Base-by-base conservation (phyloP, 2,113 vertebrate species). In the Scomber scombrus region DNA sequence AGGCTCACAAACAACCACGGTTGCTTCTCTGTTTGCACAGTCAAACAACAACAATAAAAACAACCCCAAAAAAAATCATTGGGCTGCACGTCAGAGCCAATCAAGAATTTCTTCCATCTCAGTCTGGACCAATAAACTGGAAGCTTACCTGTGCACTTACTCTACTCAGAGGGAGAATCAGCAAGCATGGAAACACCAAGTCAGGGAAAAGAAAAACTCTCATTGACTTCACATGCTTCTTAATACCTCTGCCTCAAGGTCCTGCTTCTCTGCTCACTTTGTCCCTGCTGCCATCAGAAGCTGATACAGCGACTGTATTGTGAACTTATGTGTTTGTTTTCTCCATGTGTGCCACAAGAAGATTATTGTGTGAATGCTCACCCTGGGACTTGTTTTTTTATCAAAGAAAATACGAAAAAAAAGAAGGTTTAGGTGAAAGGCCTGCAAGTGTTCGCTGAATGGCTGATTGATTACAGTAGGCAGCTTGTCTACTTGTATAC, bases 61-160 rank as follows among this genome's bases (percentile, higher is more conserved):
- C n/a, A n/a, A n/a, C n/a, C n/a, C n/a, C n/a, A 75, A 82, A 68
- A 56, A 51, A 86, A 85, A 91, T 79, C 75, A 40, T 70, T 85
- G 85, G 78, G 40, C 75, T 78, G 40, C 81, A 71, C 11, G 87
- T 92, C 93, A 85, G 81, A 82, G 77, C 78, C 62, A 63, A 90
- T 93, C 71, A 74, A 82, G 83, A 82, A 69, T 68, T 84, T 89
- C 84, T 64, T 91, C 91, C 81, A 88, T 94, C 93, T 92, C 74
- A 71, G 91, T 92, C 92, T 56, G 66, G 82, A 75, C 78, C 91
- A 87, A 91, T 94, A 85, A 85, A 56, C 71, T 69, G 70, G 63
- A 60, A 81, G 87, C 91, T 93, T 91, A 94, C 88, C 92, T 92
- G 88, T 91, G 91, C 93, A 91, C 90, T 91, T 90, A 92, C 91